phyloP scores from a whole-genome alignment of 2,888 invertebrate species.

The Alloscopus bannaensis region DNA sequence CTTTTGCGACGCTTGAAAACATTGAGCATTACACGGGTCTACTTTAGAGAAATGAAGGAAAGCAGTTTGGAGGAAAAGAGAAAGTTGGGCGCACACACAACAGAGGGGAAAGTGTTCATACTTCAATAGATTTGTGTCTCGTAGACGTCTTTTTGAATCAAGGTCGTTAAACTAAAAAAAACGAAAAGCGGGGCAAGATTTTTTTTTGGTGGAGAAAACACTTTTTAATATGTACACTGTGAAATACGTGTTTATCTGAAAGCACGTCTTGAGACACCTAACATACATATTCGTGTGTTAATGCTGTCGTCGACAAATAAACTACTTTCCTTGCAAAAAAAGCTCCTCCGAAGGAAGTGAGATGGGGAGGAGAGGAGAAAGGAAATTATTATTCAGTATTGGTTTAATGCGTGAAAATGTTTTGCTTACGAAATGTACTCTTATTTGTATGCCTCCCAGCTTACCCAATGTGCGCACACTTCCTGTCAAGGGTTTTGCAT shows the following conservation, averaged over 20 bases:
- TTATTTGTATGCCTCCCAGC: background rate
- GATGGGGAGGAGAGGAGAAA: background rate
- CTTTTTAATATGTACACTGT: background rate
- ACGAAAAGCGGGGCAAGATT: slow-evolving; percentile 4
- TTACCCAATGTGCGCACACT: too few species aligned
- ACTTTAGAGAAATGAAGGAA: too few species aligned
- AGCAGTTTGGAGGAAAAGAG: background rate
- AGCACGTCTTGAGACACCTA: too few species aligned
- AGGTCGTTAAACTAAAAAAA: slow-evolving; percentile 34
- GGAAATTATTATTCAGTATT: too few species aligned
- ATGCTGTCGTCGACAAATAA: too few species aligned
- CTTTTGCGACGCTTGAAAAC: slow-evolving; percentile 24
- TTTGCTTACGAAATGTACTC: background rate
- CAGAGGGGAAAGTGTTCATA: slow-evolving; percentile 25
- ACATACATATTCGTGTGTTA: too few species aligned
- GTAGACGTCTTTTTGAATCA: slow-evolving; percentile 30
- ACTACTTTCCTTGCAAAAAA: background rate
- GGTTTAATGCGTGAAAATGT: background rate
- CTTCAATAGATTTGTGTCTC: slow-evolving; percentile 45
- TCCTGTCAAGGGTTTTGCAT: too few species aligned
- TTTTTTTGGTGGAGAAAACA: background rate
- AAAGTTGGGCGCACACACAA: slow-evolving; percentile 33
- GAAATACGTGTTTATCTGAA: too few species aligned
- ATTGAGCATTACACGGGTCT: too few species aligned
- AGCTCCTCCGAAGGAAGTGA: background rate